phyloP scores from a whole-genome alignment of 2,888 invertebrate species.

The Drosophila kambysellisi region DNA sequence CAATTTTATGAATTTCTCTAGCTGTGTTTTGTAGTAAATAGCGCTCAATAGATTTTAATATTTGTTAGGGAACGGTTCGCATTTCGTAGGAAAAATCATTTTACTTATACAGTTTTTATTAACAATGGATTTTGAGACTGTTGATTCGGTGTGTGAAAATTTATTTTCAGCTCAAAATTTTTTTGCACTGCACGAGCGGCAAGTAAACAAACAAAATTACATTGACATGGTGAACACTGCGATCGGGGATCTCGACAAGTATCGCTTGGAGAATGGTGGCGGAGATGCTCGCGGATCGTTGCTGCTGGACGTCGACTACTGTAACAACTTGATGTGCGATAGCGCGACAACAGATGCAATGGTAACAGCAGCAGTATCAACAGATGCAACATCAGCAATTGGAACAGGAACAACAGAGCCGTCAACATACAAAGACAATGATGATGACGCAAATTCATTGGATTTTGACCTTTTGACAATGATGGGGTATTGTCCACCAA shows the following conservation, averaged over 20 bases:
- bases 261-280: conserved; percentile 60
- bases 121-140: conserved; percentile 58
- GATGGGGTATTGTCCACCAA: conserved; percentile 12
- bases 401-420: conserved; percentile 3
- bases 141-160: conserved; percentile 58
- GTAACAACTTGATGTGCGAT: conserved; percentile 25
- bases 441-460: not conserved
- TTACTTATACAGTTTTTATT: conserved; percentile 51
- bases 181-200: conserved; percentile 45
- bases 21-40: not conserved
- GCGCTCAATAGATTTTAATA: conserved; percentile 60
- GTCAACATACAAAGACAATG: not conserved
- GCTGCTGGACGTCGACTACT: conserved; percentile 30
- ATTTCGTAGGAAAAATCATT: conserved; percentile 48
- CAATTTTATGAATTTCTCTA: not conserved
- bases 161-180: conserved; percentile 60
- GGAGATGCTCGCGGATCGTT: conserved; percentile 64
- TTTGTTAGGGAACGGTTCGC: conserved; percentile 67
- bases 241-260: conserved; percentile 39
- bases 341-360: not conserved
- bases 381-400: not conserved
- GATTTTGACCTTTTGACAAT: conserved; percentile 30
- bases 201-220: conserved; percentile 48
- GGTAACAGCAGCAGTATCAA: not conserved
- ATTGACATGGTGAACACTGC: conserved; percentile 35